Base-by-base conservation (phyloP, 2,797 vertebrate species). In the Pangasius sanitwongsei region DNA sequence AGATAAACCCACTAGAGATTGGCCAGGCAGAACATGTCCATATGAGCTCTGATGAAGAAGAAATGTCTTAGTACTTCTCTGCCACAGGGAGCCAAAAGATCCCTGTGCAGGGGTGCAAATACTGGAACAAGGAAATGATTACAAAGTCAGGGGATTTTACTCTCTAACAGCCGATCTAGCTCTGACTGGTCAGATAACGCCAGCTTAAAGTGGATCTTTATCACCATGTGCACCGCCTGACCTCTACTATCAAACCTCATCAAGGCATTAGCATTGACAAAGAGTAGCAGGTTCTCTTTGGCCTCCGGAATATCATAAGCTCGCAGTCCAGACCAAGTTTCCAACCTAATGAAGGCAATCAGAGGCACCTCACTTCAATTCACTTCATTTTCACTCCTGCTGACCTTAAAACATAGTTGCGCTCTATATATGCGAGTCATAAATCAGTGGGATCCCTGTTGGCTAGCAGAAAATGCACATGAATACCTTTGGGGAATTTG, bases 31-130 rank as follows among this genome's bases (percentile, higher is more conserved):
- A 59, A 57, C 80, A 23, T 67, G 50, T n/a, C 70, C 83, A 31
- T 72, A 59, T 57, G 74, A 55, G 77, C 83, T 83, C 74, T 70
- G 53, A 89, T 72, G 63, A 82, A 57, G 70, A 61, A 83, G 74
- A 88, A 75, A 86, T 89, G 88, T 94, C 92, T 93, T 92, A 67
- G 85, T 92, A 90, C 89, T 93, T 91, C 61, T 57, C 89, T 80
- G 80, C 87, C 92, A 80, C 91, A 28, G 7, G 41, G 90, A 92
- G 90, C 92, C 87, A 72, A 90, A 94, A 93, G 92, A 78, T 20
- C 86, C 84, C 82, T 89, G 67, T 53, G 89, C 84, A 15, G 81
- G 85, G 75, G 90, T 92, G 94, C 86, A 95, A 94, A 92, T 89
- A 87, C 84, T 86, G 63, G 85, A 89, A 83, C 89, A 77, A 50